phyloP scores from a whole-genome alignment of 2,113 vertebrate genomes.

The Chiloscyllium plagiosum region DNA sequence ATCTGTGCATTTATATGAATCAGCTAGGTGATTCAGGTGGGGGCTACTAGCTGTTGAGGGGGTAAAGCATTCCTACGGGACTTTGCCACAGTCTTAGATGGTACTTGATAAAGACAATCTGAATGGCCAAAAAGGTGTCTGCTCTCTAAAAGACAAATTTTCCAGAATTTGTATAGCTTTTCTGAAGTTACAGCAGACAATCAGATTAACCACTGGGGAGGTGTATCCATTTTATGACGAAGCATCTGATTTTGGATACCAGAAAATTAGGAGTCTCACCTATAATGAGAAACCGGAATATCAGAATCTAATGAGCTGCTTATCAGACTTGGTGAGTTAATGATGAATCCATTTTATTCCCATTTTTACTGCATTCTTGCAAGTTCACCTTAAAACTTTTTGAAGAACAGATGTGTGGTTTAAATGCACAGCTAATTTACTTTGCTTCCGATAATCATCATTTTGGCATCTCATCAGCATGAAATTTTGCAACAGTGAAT shows the following conservation, averaged over 20 bases:
- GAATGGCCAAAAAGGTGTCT: not conserved
- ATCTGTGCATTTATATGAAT: not conserved
- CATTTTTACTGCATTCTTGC: not conserved
- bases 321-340: not conserved
- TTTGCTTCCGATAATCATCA: not conserved
- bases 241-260: not conserved
- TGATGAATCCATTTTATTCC: not conserved
- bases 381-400: not conserved
- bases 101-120: not conserved
- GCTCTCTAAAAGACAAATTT: not conserved
- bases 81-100: not conserved
- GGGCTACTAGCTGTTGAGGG: not conserved
- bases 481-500: not conserved
- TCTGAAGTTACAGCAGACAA: slow-evolving; percentile 7
- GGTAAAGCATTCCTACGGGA: not conserved
- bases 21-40: not conserved
- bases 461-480: not conserved
- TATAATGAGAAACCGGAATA: not conserved
- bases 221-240: not conserved
- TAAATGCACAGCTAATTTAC: not conserved
- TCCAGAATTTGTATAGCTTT: not conserved
- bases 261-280: too few relatives aligned
- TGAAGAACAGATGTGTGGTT: not conserved
- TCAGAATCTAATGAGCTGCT: not conserved
- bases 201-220: not conserved